Conservation (phyloP, 2,797 vertebrate species). For the Syngnathus rostellatus region DNA sequence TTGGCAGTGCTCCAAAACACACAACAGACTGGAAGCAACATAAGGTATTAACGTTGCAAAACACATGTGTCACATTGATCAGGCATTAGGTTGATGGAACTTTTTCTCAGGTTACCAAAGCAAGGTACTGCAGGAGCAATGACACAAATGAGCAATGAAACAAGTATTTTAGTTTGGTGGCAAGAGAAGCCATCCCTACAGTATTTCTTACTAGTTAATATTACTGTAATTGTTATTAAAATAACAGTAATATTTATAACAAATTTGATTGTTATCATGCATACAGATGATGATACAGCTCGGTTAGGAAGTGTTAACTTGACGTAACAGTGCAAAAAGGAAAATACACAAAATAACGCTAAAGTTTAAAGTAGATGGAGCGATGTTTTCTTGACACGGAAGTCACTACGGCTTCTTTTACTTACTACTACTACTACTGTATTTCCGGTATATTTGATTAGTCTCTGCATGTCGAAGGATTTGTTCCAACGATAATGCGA, state of each 20-base stretch:
- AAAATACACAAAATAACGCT: too few species aligned
- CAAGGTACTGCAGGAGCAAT: conserved; percentile 48
- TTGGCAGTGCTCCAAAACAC: conserved; percentile 67
- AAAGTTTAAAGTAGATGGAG: too few species aligned
- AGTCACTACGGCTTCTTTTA: too few species aligned
- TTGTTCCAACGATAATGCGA: neutral
- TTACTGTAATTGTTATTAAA: neutral
- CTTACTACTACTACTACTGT: too few species aligned
- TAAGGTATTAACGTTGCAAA: conserved; percentile 51
- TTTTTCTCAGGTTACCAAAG: conserved; percentile 56
- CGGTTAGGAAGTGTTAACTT: too few species aligned
- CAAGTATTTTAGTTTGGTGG: neutral
- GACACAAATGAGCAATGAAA: conserved; percentile 17
- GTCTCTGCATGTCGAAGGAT: too few species aligned
- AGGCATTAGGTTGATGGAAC: conserved; percentile 45
- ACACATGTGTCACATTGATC: conserved; percentile 55
- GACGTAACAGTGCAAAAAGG: too few species aligned
- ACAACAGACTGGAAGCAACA: conserved; percentile 59
- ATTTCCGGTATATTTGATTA: too few species aligned
- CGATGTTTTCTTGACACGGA: too few species aligned
- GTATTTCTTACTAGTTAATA: neutral
- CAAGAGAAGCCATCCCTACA: neutral
- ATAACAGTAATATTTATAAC: neutral
- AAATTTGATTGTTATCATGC: neutral
- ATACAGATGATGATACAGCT: too few species aligned